Evolutionary conservation across 2,888 invertebrate genomes (phyloP).

Genomic region (Cataglyphis altisquamis): DNA sequence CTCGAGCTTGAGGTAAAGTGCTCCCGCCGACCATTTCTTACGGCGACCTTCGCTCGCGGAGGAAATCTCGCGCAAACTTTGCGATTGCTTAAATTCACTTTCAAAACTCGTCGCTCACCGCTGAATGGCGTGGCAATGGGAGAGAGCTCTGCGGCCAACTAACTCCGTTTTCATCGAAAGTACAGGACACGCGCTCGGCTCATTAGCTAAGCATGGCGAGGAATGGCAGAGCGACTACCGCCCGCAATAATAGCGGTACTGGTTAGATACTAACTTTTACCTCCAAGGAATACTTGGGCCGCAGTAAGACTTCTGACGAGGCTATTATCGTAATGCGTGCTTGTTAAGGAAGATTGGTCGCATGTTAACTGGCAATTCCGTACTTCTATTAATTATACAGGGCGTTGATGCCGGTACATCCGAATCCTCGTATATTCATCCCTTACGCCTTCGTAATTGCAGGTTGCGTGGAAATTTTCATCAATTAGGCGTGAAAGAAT

Average conservation of each 20-base stretch:
- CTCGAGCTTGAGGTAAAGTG: conserved; percentile 7
- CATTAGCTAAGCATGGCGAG: conserved; percentile 68
- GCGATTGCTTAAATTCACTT: conserved; percentile 68
- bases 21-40: conserved; percentile 39
- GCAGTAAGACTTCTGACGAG: conserved; percentile 61
- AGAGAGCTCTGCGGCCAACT: conserved; percentile 35
- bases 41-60: conserved; percentile 44
- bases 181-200: conserved; percentile 63
- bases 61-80: conserved; percentile 51
- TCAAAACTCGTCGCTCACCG: conserved; percentile 56
- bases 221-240: conserved; percentile 50
- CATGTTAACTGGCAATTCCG: conserved; percentile 48
- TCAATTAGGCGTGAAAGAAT: background rate
- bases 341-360: conserved; percentile 53
- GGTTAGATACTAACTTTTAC: conserved; percentile 66
- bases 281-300: conserved; percentile 62
- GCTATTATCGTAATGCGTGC: conserved; percentile 52
- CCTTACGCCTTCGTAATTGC: conserved; percentile 14
- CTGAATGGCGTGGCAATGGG: conserved; percentile 38
- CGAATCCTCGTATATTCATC: conserved; percentile 27
- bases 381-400: conserved; percentile 53
- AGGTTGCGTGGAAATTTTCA: conserved; percentile 8
- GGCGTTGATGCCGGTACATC: conserved; percentile 33
- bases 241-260: conserved; percentile 39
- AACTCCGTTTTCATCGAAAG: conserved; percentile 74